A percentile compares a stretch with the other conserved stretches of the same genome.
These are phyloP conservation scores for Tragelaphus strepsiceros DNA, from an alignment of 2,113 vertebrate genomes.

Conservation along the genomic window DNA sequence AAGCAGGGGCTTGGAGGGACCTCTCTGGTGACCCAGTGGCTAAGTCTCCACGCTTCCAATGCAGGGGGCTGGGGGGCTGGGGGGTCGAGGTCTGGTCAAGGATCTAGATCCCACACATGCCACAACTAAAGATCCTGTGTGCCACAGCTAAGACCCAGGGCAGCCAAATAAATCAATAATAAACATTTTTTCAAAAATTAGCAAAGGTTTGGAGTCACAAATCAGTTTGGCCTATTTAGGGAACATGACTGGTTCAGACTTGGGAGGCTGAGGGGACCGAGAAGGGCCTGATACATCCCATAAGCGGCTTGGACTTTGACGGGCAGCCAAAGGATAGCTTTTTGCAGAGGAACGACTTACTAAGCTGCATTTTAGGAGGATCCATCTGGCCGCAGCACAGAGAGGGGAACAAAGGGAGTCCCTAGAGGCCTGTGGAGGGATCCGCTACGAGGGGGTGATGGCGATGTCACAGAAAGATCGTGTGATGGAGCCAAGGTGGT, in stretches of 20 bases:
- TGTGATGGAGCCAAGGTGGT: neutral
- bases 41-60: neutral
- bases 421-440: neutral
- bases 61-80: neutral
- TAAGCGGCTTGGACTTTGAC: neutral
- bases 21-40: neutral
- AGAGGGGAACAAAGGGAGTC: neutral
- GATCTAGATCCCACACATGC: neutral
- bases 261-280: neutral
- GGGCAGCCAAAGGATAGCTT: neutral
- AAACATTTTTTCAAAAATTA: neutral
- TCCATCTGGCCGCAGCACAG: neutral
- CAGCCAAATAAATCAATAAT: neutral
- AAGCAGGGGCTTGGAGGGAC: neutral
- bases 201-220: neutral
- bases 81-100: neutral
- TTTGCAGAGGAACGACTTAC: neutral
- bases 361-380: neutral
- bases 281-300: fast-evolving
- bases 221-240: neutral
- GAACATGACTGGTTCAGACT: neutral
- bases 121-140: neutral
- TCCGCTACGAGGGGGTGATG: fast-evolving
- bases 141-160: neutral
- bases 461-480: fast-evolving